Base-by-base conservation (phyloP, 1,140 invertebrate genomes). In the Ceratitis capitata region DNA sequence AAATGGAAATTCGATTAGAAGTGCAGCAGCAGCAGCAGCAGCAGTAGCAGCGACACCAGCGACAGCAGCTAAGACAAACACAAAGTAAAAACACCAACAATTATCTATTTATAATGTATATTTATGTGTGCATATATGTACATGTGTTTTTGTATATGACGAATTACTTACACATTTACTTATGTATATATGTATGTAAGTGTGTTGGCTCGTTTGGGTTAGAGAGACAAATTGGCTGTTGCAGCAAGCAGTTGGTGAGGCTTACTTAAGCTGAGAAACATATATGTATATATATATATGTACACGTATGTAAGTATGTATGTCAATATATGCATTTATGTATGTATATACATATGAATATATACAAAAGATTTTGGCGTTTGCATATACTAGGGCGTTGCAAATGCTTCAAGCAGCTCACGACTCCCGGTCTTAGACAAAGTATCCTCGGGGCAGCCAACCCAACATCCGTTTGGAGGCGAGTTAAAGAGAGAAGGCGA, bases 1-100 rank as follows among this genome's bases (percentile, higher is more conserved):
- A 83, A 58, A 83, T 51, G 47, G 53, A 83, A 83, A 83, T 83
- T 83, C 82, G 49, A 83, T 83, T 83, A 83, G 82, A 83, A 42
- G 10, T 78, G 82, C 82, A 58, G 47, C n/a, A n/a, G n/a, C n/a
- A n/a, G n/a, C n/a, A n/a, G n/a, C n/a, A n/a, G n/a, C n/a, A n/a
- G n/a, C n/a, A n/a, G n/a, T n/a, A n/a, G n/a, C n/a, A n/a, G n/a
- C n/a, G n/a, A n/a, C n/a, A n/a, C n/a, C n/a, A n/a, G n/a, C n/a
- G n/a, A n/a, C n/a, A n/a, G n/a, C 26, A 53, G 69, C 39, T 78
- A 78, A 45, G 39, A 78, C 39, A 78, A 78, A 78, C 69, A 78
- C 23, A 19, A 16, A 45, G n/a, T 9, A 45, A 78, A 78, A 78
- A 78, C 69, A 78, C 39, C 42, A 78, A 47, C 39, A 78, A 78